Conservation (phyloP, 2,797 vertebrate species). For the Hippopotamyrus pictus region DNA sequence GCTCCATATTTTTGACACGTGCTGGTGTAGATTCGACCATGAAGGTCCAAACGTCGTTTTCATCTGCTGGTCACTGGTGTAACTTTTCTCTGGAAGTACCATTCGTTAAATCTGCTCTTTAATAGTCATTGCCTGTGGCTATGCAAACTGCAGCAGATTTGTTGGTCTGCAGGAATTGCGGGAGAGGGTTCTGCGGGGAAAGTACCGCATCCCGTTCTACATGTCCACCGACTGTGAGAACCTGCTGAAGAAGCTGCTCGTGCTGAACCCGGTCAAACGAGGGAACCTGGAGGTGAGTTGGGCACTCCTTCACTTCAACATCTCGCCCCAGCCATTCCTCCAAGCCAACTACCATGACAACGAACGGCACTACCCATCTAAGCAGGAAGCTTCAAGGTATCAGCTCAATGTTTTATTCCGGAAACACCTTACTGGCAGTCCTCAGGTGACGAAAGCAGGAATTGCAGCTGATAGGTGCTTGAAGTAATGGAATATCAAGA, state of each 20-base stretch:
- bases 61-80: neutral
- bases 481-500: neutral
- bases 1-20: neutral
- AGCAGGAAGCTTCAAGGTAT: neutral
- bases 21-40: neutral
- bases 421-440: neutral
- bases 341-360: neutral
- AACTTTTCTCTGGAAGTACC: neutral
- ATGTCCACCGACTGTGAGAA: constrained; percentile 99
- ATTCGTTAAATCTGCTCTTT: neutral
- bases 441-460: neutral
- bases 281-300: constrained; percentile 86
- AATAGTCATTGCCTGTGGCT: neutral
- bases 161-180: constrained; percentile 74
- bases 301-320: neutral
- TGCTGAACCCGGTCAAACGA: constrained; percentile 88
- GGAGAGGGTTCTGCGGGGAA: constrained; percentile 86
- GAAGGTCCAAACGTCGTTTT: neutral
- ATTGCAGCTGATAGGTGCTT: neutral
- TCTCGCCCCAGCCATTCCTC: neutral
- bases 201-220: constrained; percentile 96
- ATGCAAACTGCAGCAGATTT: neutral
- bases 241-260: constrained; percentile 88
- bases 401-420: neutral
- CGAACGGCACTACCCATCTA: neutral